A percentile compares a stretch with the other conserved stretches of the same genome.
Evolutionary conservation across 2,888 invertebrate genomes (phyloP).

Genomic region (Sphaeridia pumilis): DNA sequence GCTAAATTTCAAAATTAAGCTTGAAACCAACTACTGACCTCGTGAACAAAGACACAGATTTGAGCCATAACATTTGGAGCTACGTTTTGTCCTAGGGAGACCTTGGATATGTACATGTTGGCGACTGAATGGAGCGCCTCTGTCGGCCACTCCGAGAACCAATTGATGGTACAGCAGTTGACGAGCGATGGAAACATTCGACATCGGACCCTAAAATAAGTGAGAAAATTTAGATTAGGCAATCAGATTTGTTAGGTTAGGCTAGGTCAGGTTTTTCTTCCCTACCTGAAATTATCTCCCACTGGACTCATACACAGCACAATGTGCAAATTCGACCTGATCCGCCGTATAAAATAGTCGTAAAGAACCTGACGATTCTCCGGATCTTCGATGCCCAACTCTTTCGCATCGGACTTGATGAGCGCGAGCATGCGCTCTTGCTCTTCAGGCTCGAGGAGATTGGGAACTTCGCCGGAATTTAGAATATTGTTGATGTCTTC

Average conservation of each 20-base stretch:
- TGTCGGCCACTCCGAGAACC: constrained; percentile 85
- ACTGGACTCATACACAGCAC: constrained; percentile 85
- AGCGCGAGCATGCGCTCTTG: constrained; percentile 70
- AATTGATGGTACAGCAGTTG: constrained; percentile 88
- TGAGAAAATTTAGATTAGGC: too few relatives aligned
- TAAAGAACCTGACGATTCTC: constrained; percentile 62
- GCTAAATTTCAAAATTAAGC: too few relatives aligned
- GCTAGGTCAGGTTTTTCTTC: constrained; percentile 27
- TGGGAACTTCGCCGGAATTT: constrained; percentile 84
- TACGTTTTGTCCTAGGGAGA: constrained; percentile 46
- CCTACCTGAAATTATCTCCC: constrained; percentile 67
- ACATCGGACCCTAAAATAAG: constrained; percentile 55
- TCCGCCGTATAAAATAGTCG: constrained; percentile 71
- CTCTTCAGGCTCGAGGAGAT: constrained; percentile 76
- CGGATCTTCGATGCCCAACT: constrained; percentile 54
- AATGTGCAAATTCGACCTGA: constrained; percentile 69
- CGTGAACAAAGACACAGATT: constrained; percentile 61
- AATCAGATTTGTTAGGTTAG: too few relatives aligned
- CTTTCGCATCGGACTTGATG: constrained; percentile 58
- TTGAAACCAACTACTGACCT: too few relatives aligned
- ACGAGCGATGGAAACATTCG: constrained; percentile 87
- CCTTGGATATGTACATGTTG: constrained; percentile 52
- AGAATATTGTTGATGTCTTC: constrained; percentile 86
- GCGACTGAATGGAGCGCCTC: constrained; percentile 79
- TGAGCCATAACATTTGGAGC: constrained; percentile 47